Evolutionary conservation across 1,140 invertebrate genomes (phyloP).

Genomic region (Muscidifurax raptorellus): DNA sequence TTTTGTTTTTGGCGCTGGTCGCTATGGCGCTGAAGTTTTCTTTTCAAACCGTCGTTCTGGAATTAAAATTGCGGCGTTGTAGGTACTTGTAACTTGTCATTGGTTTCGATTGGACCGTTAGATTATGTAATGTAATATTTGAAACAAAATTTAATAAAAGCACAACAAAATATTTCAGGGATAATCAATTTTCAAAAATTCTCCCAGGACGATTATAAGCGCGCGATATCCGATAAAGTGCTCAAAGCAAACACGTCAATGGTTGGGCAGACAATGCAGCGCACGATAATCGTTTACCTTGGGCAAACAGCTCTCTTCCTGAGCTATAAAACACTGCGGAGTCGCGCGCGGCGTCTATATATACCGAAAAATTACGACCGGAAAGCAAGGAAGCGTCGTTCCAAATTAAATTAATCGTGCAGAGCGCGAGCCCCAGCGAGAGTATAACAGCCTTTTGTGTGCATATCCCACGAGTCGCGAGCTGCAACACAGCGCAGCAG

Average conservation of each 20-base stretch:
- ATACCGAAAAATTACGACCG: not conserved
- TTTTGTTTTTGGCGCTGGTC: constrained; percentile 60
- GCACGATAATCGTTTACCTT: not conserved
- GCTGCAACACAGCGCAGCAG: not conserved
- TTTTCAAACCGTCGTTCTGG: constrained; percentile 10
- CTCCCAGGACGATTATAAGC: no score
- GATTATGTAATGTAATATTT: no score
- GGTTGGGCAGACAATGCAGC: not conserved
- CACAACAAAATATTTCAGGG: no score
- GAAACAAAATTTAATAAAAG: no score
- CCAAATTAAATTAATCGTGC: constrained; percentile 60
- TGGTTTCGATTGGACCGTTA: no score
- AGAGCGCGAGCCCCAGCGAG: not conserved
- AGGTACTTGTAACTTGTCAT: no score
- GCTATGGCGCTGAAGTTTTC: constrained; percentile 56
- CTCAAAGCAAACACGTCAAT: not conserved
- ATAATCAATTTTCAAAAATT: no score
- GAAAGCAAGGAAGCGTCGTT: constrained; percentile 44
- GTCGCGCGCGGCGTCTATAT: not conserved
- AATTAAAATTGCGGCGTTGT: not conserved
- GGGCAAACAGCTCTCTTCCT: not conserved
- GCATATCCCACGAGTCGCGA: constrained; percentile 60
- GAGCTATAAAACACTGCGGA: not conserved
- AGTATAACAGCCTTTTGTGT: constrained; percentile 59
- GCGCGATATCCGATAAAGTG: no score